Percentiles rank a stretch among this genome's conserved stretches.
Evolutionary conservation across 2,888 invertebrate genomes (phyloP).

Genomic region (Tuberolachnus salignus): DNA sequence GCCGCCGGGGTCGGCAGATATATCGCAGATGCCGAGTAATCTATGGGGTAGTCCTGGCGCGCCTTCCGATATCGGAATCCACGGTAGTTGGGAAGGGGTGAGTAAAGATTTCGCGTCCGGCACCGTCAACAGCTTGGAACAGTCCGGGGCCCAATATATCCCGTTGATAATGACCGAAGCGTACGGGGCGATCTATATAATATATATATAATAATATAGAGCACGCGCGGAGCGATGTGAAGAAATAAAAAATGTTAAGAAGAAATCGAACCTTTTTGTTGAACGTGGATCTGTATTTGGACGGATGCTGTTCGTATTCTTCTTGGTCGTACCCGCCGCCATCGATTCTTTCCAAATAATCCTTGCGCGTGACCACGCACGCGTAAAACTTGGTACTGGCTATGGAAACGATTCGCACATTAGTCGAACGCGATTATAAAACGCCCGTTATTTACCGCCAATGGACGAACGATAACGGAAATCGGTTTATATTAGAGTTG

Average conservation of each 20-base stretch:
- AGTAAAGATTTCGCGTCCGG: slow-evolving; percentile 96
- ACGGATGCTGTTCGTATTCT: slow-evolving; percentile 91
- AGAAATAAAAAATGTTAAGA: no score
- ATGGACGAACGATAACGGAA: no score
- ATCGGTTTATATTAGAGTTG: no score
- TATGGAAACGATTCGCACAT: slow-evolving; percentile 62
- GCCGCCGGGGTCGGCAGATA: slow-evolving; percentile 98
- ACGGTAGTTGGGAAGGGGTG: slow-evolving; percentile 86
- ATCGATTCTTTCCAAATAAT: slow-evolving; percentile 90
- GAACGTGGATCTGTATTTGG: slow-evolving; percentile 93
- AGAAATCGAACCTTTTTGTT: slow-evolving; percentile 75
- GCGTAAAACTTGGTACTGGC: slow-evolving; percentile 94
- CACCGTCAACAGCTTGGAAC: slow-evolving; percentile 93
- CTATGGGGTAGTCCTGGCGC: slow-evolving; percentile 87
- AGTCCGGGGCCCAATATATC: slow-evolving; percentile 98
- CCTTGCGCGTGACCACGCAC: slow-evolving; percentile 90
- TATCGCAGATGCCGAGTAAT: slow-evolving; percentile 95
- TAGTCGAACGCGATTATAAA: background rate
- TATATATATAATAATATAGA: background rate
- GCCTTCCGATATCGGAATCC: slow-evolving; percentile 88
- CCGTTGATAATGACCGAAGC: slow-evolving; percentile 97
- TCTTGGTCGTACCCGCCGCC: slow-evolving; percentile 90
- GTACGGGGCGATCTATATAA: slow-evolving; percentile 87
- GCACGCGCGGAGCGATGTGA: background rate
- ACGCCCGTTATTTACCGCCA: background rate